A percentile compares a stretch with the other conserved stretches of the same genome.
Evolutionary conservation across 2,888 invertebrate species (phyloP).

Genomic region (Sesamia inferens): DNA sequence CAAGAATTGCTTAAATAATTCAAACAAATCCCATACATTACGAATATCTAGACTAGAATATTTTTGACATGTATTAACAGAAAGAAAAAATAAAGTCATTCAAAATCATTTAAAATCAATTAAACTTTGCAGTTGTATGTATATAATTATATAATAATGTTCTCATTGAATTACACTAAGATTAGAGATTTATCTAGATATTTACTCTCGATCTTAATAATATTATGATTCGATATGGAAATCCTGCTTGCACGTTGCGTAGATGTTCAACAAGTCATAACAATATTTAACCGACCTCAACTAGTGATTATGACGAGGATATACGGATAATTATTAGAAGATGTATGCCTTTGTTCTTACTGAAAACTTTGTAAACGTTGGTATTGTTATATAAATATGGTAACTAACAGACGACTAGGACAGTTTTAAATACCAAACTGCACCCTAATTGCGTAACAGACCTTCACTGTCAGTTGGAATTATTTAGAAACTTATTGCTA

Average conservation of each 20-base stretch:
- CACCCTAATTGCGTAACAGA: no score
- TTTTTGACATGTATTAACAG: no score
- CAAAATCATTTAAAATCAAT: not conserved
- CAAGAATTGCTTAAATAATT: not conserved
- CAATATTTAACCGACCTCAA: constrained; percentile 31
- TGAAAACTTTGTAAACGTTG: not conserved
- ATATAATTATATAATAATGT: constrained; percentile 15
- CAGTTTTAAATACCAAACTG: not conserved
- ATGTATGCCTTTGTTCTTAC: not conserved
- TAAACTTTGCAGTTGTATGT: not conserved
- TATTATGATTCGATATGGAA: constrained; percentile 37
- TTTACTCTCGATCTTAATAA: constrained; percentile 34
- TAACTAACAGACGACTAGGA: not conserved
- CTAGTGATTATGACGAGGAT: not conserved
- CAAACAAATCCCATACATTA: not conserved
- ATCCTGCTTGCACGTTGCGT: constrained; percentile 25
- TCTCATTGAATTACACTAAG: constrained; percentile 26
- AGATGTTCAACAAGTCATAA: constrained; percentile 26
- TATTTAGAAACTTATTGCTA: no score
- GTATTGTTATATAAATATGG: not conserved
- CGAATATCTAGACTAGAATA: not conserved
- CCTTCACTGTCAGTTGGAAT: no score
- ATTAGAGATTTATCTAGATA: constrained; percentile 31
- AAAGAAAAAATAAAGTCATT: not conserved
- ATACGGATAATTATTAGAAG: constrained; percentile 13